A percentile compares a stretch with the other conserved stretches of the same genome.
phyloP scores from a whole-genome alignment of 2,113 vertebrate genomes.

The Boulengeromyrus knoepffleri region DNA sequence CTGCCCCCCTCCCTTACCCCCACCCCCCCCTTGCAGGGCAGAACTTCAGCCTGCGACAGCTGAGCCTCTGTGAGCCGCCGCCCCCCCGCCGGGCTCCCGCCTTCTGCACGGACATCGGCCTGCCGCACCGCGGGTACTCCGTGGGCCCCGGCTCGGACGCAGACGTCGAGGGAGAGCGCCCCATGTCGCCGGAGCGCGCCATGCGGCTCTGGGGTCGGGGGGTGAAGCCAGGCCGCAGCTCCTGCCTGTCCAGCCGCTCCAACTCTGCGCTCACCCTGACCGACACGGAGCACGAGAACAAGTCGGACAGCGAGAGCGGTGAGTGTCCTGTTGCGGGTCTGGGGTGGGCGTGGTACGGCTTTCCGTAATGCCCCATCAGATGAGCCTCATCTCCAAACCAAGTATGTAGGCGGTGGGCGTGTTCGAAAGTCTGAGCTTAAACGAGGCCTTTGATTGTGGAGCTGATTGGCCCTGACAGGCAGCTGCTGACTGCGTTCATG shows the following conservation, averaged over 20 bases:
- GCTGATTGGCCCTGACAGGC: neutral
- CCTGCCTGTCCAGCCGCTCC: constrained; percentile 95
- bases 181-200: constrained; percentile 92
- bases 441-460: neutral
- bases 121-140: constrained; percentile 90
- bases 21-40: constrained; percentile 74
- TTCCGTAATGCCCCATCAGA: neutral
- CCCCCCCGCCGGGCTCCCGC: constrained; percentile 85
- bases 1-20: neutral
- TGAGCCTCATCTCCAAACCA: neutral
- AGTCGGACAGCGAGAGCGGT: constrained; percentile 97
- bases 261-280: constrained; percentile 97
- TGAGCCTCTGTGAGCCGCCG: constrained; percentile 90
- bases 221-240: constrained; percentile 87
- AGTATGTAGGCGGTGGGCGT: neutral
- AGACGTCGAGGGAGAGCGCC: constrained; percentile 80
- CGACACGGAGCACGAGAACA: constrained; percentile 96
- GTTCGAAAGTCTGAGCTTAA: neutral
- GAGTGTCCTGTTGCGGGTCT: constrained; percentile 45
- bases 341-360: neutral
- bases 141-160: constrained; percentile 80
- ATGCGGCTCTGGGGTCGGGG: constrained; percentile 92
- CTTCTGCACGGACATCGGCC: constrained; percentile 93
- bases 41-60: constrained; percentile 93
- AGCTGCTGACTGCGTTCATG: neutral